Evolutionary conservation across 2,797 vertebrate genomes (phyloP).

Genomic region (Chanos chanos): DNA sequence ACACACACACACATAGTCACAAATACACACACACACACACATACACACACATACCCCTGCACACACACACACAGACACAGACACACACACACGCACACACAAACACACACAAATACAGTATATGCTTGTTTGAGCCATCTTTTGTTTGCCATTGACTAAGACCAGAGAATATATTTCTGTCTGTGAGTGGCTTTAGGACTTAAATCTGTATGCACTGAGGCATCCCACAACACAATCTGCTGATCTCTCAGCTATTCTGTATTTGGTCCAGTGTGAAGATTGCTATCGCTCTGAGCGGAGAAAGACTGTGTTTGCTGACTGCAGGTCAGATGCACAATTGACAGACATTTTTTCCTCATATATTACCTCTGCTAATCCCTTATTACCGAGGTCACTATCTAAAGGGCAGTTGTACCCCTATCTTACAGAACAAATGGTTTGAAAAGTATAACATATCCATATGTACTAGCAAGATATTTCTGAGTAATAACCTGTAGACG

Average conservation of each 20-base stretch:
- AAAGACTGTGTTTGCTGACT: slow-evolving; percentile 52
- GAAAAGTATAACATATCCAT: too few species aligned
- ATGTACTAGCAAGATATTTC: too few species aligned
- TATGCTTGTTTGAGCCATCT: too few species aligned
- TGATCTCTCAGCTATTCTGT: slow-evolving; percentile 62
- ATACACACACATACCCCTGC: too few species aligned
- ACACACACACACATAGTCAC: too few species aligned
- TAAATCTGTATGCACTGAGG: slow-evolving; percentile 64
- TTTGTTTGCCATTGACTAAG: slow-evolving; percentile 23
- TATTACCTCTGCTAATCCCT: slow-evolving; percentile 49
- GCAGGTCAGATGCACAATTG: slow-evolving; percentile 54
- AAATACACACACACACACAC: too few species aligned
- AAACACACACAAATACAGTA: too few species aligned
- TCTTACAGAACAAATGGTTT: slow-evolving; percentile 30
- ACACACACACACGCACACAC: too few species aligned
- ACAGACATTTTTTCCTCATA: slow-evolving; percentile 46
- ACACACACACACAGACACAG: too few species aligned
- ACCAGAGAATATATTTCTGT: slow-evolving; percentile 54
- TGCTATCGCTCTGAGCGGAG: slow-evolving; percentile 52
- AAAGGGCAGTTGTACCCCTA: slow-evolving; percentile 20
- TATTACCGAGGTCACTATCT: slow-evolving; percentile 34
- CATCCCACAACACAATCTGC: slow-evolving; percentile 47
- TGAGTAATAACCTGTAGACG: too few species aligned
- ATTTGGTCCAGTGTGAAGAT: slow-evolving; percentile 51
- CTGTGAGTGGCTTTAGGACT: slow-evolving; percentile 55